Evolutionary conservation across 2,888 invertebrate genomes (phyloP).

Genomic region (Leptopterna dolabrata): DNA sequence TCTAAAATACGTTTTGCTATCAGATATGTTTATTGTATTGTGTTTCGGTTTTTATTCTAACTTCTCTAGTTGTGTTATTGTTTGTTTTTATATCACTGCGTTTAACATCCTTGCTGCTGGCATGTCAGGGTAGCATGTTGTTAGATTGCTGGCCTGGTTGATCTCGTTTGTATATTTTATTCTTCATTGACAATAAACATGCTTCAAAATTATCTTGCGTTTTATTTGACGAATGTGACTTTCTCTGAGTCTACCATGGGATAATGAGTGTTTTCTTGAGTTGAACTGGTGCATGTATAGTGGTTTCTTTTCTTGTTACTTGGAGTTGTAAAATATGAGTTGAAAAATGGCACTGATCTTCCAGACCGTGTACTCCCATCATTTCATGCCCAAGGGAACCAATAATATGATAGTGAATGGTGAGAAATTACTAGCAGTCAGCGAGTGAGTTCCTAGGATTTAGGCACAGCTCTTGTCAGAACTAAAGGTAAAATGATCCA

Average conservation of each 20-base stretch:
- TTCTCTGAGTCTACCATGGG: neutral
- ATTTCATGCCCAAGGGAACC: too few species aligned
- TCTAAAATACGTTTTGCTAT: neutral
- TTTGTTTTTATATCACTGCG: conserved; percentile 23
- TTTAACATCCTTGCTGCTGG: conserved; percentile 10
- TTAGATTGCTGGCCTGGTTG: conserved; percentile 29
- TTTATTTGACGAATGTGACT: neutral
- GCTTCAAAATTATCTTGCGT: conserved; percentile 20
- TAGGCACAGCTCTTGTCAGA: too few species aligned
- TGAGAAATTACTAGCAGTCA: too few species aligned
- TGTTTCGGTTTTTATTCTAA: conserved; percentile 7
- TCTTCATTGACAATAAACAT: conserved; percentile 44
- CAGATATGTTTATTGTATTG: neutral
- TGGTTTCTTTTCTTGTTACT: neutral
- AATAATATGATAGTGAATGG: too few species aligned
- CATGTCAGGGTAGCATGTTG: conserved; percentile 29
- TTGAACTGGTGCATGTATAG: neutral
- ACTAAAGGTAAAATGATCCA: too few species aligned
- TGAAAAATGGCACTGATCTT: too few species aligned
- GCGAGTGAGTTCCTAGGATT: too few species aligned
- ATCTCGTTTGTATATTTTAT: conserved; percentile 44
- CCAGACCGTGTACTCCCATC: too few species aligned
- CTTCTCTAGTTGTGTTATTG: conserved; percentile 8
- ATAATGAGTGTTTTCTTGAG: neutral
- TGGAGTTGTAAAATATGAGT: neutral